These are phyloP conservation scores for Sminthurinus aureus DNA, from an alignment of 2,888 invertebrate genomes.

Conservation along the genomic window DNA sequence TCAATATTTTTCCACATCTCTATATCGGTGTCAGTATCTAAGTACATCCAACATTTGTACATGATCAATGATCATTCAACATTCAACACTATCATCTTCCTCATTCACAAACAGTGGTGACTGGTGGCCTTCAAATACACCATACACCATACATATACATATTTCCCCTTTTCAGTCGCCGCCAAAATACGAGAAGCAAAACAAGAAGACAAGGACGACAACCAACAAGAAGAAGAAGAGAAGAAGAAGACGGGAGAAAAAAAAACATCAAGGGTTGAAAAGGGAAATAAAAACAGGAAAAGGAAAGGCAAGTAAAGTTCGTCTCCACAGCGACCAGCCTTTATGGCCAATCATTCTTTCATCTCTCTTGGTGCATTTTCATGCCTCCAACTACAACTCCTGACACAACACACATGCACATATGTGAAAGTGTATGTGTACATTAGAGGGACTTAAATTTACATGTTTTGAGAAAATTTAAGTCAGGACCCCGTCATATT, in stretches of 20 bases:
- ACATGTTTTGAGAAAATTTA: too few species aligned
- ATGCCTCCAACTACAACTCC: neutral
- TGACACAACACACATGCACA: too few species aligned
- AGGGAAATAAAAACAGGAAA: slow-evolving; percentile 44
- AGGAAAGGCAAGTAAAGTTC: slow-evolving; percentile 31
- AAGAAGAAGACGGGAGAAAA: neutral
- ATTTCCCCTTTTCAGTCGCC: neutral
- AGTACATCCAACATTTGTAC: slow-evolving; percentile 8
- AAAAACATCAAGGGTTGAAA: slow-evolving; percentile 41
- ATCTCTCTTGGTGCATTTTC: slow-evolving; percentile 28
- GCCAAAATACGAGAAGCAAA: too few species aligned
- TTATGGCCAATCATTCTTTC: slow-evolving; percentile 44
- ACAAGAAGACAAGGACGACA: too few species aligned
- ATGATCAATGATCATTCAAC: too few species aligned
- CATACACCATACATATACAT: neutral
- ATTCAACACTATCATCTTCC: neutral
- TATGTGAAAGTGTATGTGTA: too few species aligned
- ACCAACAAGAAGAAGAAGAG: too few species aligned
- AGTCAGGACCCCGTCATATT: too few species aligned
- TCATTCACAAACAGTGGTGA: neutral
- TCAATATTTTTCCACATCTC: slow-evolving; percentile 21
- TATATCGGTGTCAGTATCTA: slow-evolving; percentile 6
- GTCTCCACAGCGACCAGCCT: slow-evolving; percentile 32
- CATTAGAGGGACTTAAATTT: too few species aligned
- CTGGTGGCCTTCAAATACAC: too few species aligned